Base-by-base conservation (phyloP, 37 sponge, comb jelly and placozoan species). In the Aphrocallistes beatrix region DNA sequence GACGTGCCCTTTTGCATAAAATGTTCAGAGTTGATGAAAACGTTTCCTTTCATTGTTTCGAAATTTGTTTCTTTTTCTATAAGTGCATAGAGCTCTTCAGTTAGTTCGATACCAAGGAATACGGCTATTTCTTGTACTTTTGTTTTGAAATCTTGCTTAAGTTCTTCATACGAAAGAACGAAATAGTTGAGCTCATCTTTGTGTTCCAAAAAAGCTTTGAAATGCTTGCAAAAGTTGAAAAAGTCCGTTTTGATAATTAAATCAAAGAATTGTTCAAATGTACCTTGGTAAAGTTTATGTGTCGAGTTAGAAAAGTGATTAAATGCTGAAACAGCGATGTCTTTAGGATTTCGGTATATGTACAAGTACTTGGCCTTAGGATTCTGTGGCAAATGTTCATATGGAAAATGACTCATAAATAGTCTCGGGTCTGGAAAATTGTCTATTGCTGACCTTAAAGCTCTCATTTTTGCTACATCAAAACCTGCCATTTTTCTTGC, bases 271-370 rank as follows among this genome's bases (percentile, higher is more conserved):
- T 60, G 28, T 19, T 3, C 75, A 30, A 60, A 60, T 32, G 75
- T 60, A 3, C 75, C 75, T 25, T 32, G 25, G n/a, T 19, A 21
- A 25, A 30, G 3, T 8, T 3, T 6, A 28, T 32, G n/a, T 19
- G n/a, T 28, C 28, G 6, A 19, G 3, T 19, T 19, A 13, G 8
- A 19, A 19, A 60, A 28, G 34, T 19, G 21, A 30, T 60, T 60
- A 13, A 25, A 60, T 30, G n/a, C n/a, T 19, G 75, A 60, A 60
- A 60, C 75, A 60, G n/a, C 21, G 34, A 60, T 30, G 75, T 60
- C 75, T 60, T 60, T 60, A 3, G 75, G 75, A 60, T 60, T 60
- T 60, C 75, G 10, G 75, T 60, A 60, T 3, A 60, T 60, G 34
- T 60, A 60, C 75, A 60, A 30, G 21, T 60, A 60, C 21, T 60